Evolutionary conservation across 2,888 invertebrate genomes (phyloP), one percentile per base, ranked within the genome.

Genomic region (Meghimatium bilineatum): DNA sequence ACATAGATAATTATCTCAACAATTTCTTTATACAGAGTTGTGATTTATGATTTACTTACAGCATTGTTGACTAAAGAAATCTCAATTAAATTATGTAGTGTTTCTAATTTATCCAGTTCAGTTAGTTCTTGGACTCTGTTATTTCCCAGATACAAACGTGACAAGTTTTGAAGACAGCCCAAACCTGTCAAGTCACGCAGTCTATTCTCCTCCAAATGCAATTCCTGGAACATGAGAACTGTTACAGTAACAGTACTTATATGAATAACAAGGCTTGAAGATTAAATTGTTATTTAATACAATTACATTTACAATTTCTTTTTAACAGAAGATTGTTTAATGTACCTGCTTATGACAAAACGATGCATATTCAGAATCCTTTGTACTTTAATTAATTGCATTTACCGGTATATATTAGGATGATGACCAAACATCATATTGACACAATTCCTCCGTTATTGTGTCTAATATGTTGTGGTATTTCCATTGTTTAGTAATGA

Each of bases 201-300:
- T 36, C 94, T 87, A 88, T 94, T 94, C 84, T 94, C 94, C 88
- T 94, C 94, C 85, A 94, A 84, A 83, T 94, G 94, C 23, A 94
- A 88, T 85, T 94, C 94, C 87, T 84, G 77, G 12, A 60, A 82
- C 8, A 66, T 38, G 36, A 38, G 10, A 63, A 66, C 63, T 49
- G 63, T 56, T 60, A 76, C n/a, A 63, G 20, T 14, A 38, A 38
- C 60, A 76, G 60, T 32, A 76, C 34, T 34, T 67, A 63, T 8
- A 66, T 29, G 32, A 66, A 66, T 32, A 66, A 2, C 20, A 32
- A 14, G 32, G 32, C 29, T 66, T 29, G 1, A 66, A 66, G 44
- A 44, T 44, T 44, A 44, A 44, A 44, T 5, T 44, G 44, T 8
- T 44, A 44, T 44, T 44, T 44, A 8, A 8, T 44, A 8, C 5